A percentile compares a stretch with the other conserved stretches of the same genome.
Conservation (phyloP, 2,888 invertebrate genomes). For the Rhamnusium bicolor region DNA sequence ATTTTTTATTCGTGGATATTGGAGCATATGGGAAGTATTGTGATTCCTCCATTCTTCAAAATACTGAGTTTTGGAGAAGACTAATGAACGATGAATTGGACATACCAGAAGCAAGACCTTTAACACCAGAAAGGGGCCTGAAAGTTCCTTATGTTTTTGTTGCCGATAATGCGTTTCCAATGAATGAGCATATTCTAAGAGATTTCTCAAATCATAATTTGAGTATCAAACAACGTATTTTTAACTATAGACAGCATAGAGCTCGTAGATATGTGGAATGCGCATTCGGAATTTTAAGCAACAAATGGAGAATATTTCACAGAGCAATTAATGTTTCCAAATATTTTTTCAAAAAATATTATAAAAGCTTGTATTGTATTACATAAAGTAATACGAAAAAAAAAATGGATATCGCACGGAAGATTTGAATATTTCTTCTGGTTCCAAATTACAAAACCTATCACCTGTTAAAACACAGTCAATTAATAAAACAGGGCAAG, state of each 20-base stretch:
- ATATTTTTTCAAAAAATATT: slow-evolving; percentile 45
- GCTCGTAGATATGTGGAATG: slow-evolving; percentile 48
- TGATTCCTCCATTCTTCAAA: slow-evolving; percentile 49
- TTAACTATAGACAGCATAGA: slow-evolving; percentile 44
- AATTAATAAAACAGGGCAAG: slow-evolving; percentile 43
- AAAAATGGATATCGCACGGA: slow-evolving; percentile 42
- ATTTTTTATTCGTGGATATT: slow-evolving; percentile 45
- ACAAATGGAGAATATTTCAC: slow-evolving; percentile 51
- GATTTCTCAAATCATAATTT: slow-evolving; percentile 39
- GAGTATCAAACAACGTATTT: slow-evolving; percentile 44
- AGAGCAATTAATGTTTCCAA: slow-evolving; percentile 47
- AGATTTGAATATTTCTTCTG: slow-evolving; percentile 38
- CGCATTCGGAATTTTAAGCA: slow-evolving; percentile 48
- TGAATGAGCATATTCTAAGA: slow-evolving; percentile 39
- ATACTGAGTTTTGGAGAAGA: slow-evolving; percentile 46
- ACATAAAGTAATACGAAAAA: slow-evolving; percentile 43
- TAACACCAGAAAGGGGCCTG: slow-evolving; percentile 16
- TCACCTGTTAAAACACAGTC: slow-evolving; percentile 25
- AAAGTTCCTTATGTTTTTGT: slow-evolving; percentile 45
- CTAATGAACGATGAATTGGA: slow-evolving; percentile 35
- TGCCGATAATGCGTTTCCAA: slow-evolving; percentile 42
- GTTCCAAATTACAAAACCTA: slow-evolving; percentile 40
- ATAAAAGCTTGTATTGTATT: slow-evolving; percentile 47
- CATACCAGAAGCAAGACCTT: slow-evolving; percentile 42
- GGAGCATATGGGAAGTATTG: slow-evolving; percentile 51